Percentiles rank a stretch among this genome's conserved stretches.
Evolutionary conservation across 2,113 vertebrate genomes (phyloP).

Genomic region (Etheostoma spectabile): DNA sequence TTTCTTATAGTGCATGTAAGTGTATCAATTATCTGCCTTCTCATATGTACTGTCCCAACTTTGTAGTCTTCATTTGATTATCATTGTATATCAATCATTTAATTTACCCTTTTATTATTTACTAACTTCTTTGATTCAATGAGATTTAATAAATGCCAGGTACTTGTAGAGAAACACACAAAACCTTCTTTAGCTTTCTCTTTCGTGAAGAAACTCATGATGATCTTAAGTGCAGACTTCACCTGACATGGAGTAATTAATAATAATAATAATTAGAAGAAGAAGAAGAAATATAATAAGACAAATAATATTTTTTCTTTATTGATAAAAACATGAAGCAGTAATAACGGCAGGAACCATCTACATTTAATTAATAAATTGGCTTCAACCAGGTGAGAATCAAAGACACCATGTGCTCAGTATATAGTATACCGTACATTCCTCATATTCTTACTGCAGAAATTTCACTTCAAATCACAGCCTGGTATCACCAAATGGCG

Average conservation of each 20-base stretch:
- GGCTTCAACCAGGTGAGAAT: background rate
- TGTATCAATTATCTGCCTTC: conserved; percentile 45
- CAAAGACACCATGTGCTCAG: conserved; percentile 2
- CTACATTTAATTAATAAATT: conserved; percentile 2
- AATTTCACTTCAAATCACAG: background rate
- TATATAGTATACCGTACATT: background rate
- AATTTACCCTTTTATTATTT: background rate
- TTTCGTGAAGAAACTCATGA: background rate
- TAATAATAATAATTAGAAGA: too few species aligned
- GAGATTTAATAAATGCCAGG: background rate
- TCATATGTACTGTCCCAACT: conserved; percentile 10
- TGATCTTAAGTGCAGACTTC: conserved; percentile 13
- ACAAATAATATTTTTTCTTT: too few species aligned
- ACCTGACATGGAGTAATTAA: background rate
- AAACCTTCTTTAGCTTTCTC: background rate
- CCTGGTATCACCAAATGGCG: too few species aligned
- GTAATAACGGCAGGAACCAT: background rate
- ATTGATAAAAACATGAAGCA: background rate
- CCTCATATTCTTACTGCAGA: background rate
- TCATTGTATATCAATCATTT: background rate
- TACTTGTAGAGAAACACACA: background rate
- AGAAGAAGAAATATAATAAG: too few species aligned
- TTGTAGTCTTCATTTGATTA: background rate
- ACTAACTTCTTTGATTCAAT: background rate
- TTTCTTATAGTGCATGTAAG: conserved; percentile 14